Base-by-base conservation (phyloP, 2,113 vertebrate genomes). In the Solea senegalensis region DNA sequence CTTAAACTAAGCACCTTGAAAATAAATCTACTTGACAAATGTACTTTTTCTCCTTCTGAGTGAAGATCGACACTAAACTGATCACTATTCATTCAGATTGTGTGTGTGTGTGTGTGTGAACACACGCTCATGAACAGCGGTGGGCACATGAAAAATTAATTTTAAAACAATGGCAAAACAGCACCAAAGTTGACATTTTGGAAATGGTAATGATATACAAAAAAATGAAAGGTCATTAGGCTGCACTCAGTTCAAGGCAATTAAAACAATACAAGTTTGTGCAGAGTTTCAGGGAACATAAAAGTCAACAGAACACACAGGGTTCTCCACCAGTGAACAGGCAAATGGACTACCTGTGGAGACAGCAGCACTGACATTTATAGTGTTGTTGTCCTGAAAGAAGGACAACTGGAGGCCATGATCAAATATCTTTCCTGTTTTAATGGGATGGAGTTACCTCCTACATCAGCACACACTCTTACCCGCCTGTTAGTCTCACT, bases 401-500 rank as follows among this genome's bases (percentile, higher is more conserved):
- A 73, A 81, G 74, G 85, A 85, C 72, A 70, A 76, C 55, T 76
- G 69, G 73, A 85, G 77, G 60, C 81, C 69, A 64, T 11, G 68
- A 81, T 89, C 65, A 85, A 86, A 85, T 76, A 70, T 75, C 65
- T 65, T 72, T 67, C 27, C 60, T 73, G 51, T 74, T 87, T 85
- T 86, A 84, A 88, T 80, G 69, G 74, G 60, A 74, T 69, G 73
- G 72, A 62, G 77, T 72, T 85, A 76, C 74, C 66, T 78, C 79
- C 64, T 72, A 78, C 81, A 86, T 87, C 80, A 85, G 82, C 84
- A 87, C 50, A 51, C 80, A 82, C 83, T 86, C 67, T 81, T 78
- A 80, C 64, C 82, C 34, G 77, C 81, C 75, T 84, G 80, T 86
- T 89, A 84, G 87, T 85, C 73, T 85, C 83, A 86, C 77, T 44